Percentiles rank a stretch among this genome's conserved stretches.
These are phyloP conservation scores for Rhamphomyia laevipes DNA, from an alignment of 2,888 invertebrate genomes.

Conservation along the genomic window DNA sequence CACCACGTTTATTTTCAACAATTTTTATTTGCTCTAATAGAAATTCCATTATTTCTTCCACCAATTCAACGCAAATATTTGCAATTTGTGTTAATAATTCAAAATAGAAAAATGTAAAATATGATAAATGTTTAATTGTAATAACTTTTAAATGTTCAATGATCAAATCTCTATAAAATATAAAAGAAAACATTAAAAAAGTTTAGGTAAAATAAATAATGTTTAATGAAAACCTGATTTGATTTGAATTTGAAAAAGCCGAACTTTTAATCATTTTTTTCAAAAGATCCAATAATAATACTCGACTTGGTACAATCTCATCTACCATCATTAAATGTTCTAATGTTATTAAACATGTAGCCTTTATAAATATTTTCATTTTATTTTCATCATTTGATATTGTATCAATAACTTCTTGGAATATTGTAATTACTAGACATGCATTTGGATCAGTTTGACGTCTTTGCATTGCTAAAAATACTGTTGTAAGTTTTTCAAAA, in stretches of 20 bases:
- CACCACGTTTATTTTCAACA: slow-evolving; percentile 32
- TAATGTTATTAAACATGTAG: slow-evolving; percentile 24
- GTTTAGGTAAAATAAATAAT: not conserved
- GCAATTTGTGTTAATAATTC: slow-evolving; percentile 31
- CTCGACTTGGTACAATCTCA: slow-evolving; percentile 30
- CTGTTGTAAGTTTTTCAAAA: slow-evolving; percentile 26
- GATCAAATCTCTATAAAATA: slow-evolving; percentile 17
- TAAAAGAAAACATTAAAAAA: not conserved
- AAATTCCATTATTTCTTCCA: slow-evolving; percentile 24
- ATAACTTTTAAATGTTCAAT: slow-evolving; percentile 24
- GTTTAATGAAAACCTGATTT: slow-evolving; percentile 18
- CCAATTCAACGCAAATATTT: slow-evolving; percentile 22
- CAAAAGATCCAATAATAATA: slow-evolving; percentile 25
- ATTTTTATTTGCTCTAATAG: slow-evolving; percentile 25
- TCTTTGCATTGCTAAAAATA: slow-evolving; percentile 31
- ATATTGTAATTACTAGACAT: slow-evolving; percentile 28
- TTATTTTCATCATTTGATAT: slow-evolving; percentile 12
- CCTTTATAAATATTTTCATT: slow-evolving; percentile 25
- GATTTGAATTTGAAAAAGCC: slow-evolving; percentile 19
- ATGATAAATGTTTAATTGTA: slow-evolving; percentile 33
- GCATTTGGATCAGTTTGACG: slow-evolving; percentile 29
- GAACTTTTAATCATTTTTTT: slow-evolving; percentile 19
- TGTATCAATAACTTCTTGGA: slow-evolving; percentile 27
- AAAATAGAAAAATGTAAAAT: slow-evolving; percentile 33
- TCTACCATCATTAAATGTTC: slow-evolving; percentile 37